Conservation (phyloP, 2,113 vertebrate species). For the Archocentrus centrarchus region DNA sequence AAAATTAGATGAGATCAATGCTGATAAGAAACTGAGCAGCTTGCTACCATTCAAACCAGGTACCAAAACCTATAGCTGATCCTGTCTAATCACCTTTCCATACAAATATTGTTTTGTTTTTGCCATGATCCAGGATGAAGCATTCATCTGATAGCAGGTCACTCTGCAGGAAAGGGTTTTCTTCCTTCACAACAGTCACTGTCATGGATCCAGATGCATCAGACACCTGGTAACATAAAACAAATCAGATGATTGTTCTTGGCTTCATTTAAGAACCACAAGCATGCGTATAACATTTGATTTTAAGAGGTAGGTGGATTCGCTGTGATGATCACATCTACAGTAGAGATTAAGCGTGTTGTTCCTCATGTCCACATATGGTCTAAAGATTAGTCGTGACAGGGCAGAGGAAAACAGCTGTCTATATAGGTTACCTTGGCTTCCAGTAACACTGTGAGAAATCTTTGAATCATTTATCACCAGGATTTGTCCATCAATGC, state of each 20-base stretch:
- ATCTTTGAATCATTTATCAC: no score
- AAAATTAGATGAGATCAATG: not conserved
- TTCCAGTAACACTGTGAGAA: no score
- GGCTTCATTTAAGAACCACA: not conserved
- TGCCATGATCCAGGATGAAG: conserved; percentile 90
- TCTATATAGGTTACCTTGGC: no score
- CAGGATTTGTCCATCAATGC: no score
- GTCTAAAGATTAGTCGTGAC: no score
- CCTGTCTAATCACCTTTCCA: conserved; percentile 88
- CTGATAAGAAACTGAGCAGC: not conserved
- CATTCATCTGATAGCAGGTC: conserved; percentile 90
- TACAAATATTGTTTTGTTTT: conserved; percentile 89
- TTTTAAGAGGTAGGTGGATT: no score
- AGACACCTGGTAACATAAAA: conserved; percentile 82
- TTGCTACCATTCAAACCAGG: not conserved
- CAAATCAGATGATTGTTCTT: not conserved
- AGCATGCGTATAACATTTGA: no score
- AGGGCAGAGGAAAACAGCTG: no score
- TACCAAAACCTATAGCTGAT: not conserved
- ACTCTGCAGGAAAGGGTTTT: conserved; percentile 88
- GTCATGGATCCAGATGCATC: conserved; percentile 90
- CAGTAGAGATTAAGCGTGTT: no score
- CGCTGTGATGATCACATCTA: no score
- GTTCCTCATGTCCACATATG: no score
- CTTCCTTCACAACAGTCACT: conserved; percentile 83